phyloP scores from a whole-genome alignment of 2,797 vertebrate species.

The Brachymystax lenok region DNA sequence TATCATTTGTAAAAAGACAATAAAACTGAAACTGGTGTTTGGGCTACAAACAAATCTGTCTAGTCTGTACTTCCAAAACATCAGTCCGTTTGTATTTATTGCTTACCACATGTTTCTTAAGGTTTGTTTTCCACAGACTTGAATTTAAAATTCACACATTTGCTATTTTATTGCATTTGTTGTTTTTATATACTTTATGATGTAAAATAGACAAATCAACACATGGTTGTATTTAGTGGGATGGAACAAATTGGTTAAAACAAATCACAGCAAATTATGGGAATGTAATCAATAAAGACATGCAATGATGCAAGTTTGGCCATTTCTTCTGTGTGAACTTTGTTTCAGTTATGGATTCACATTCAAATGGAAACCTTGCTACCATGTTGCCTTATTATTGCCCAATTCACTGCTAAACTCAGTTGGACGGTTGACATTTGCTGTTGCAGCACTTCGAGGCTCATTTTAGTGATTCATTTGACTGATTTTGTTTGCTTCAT shows the following conservation, averaged over 20 bases:
- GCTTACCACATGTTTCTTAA: neutral
- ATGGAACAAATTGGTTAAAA: neutral
- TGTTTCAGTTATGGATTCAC: neutral
- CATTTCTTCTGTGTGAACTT: neutral
- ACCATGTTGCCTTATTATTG: neutral
- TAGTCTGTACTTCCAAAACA: neutral
- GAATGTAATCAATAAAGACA: neutral
- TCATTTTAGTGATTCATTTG: neutral
- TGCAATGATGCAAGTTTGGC: neutral
- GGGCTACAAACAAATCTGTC: neutral
- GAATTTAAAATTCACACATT: neutral
- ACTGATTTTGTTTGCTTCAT: neutral
- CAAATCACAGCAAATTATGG: neutral
- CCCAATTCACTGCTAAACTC: neutral
- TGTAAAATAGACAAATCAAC: neutral
- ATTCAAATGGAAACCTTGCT: neutral
- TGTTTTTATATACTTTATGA: neutral
- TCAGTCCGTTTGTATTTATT: neutral
- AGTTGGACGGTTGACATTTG: neutral
- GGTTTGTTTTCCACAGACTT: neutral
- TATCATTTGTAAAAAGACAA: neutral
- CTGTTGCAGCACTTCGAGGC: neutral
- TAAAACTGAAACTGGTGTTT: neutral
- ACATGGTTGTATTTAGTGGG: neutral
- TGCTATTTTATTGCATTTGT: neutral